A percentile compares a stretch with the other conserved stretches of the same genome.
Evolutionary conservation across 2,797 vertebrate genomes (phyloP).

Genomic region (Mallotus villosus): DNA sequence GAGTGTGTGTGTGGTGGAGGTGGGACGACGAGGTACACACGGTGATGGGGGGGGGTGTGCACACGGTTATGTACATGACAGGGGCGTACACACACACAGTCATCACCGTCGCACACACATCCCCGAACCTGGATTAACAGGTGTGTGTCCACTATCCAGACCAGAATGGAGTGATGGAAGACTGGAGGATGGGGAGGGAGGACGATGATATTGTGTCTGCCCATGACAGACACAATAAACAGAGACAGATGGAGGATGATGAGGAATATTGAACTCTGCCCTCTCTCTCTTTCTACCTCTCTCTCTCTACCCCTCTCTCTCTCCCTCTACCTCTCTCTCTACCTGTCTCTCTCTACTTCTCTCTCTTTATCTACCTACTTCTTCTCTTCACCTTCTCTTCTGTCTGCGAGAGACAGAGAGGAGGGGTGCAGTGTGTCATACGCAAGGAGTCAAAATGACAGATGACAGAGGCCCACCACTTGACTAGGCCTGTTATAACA

Average conservation of each 20-base stretch:
- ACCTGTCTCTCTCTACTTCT: not conserved
- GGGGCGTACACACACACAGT: not conserved
- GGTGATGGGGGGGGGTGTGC: too few relatives aligned
- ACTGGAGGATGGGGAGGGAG: not conserved
- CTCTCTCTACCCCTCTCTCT: not conserved
- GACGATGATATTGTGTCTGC: not conserved
- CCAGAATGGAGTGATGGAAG: not conserved
- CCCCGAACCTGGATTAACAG: not conserved
- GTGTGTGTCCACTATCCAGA: not conserved
- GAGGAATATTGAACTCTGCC: not conserved
- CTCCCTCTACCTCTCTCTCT: not conserved
- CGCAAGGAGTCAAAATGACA: too few relatives aligned
- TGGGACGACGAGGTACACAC: too few relatives aligned
- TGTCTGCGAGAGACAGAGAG: not conserved
- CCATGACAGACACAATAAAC: not conserved
- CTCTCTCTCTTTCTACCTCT: not conserved
- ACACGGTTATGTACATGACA: slow-evolving; percentile 1
- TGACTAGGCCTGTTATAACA: too few relatives aligned
- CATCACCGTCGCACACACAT: slow-evolving; percentile 14
- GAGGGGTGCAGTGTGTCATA: not conserved
- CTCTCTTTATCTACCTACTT: not conserved
- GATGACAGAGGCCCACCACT: too few relatives aligned
- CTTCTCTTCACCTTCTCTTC: not conserved
- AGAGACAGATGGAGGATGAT: not conserved
- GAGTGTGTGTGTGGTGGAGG: slow-evolving; percentile 11